Evolutionary conservation across 1,140 invertebrate species (phyloP).

Genomic region (Drosophila malerkotliana): DNA sequence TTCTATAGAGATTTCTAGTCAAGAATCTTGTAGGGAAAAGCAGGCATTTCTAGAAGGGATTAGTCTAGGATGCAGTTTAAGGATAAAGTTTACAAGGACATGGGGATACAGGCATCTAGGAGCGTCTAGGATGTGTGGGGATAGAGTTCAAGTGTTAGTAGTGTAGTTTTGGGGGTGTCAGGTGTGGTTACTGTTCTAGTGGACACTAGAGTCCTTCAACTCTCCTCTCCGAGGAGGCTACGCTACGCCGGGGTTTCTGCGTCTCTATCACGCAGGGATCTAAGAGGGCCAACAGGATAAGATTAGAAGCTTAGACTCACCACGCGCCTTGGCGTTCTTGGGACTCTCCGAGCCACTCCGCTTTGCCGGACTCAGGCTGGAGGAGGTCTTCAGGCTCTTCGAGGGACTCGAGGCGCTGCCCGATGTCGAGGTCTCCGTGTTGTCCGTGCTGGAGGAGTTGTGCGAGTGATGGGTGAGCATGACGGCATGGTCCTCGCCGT

Average conservation of each 20-base stretch:
- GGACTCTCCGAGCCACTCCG: conserved; percentile 91
- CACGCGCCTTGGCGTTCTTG: conserved; percentile 79
- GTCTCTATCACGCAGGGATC: neutral
- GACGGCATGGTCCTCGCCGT: conserved; percentile 90
- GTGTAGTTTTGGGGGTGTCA: neutral
- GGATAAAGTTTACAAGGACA: neutral
- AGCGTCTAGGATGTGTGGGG: neutral
- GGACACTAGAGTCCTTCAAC: too few relatives aligned
- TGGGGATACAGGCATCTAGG: neutral
- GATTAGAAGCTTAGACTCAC: conserved; percentile 43
- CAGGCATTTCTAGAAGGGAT: neutral
- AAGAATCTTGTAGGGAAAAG: neutral
- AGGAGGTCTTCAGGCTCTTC: conserved; percentile 93
- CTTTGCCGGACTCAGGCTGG: conserved; percentile 92
- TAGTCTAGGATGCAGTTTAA: neutral
- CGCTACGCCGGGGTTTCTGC: neutral
- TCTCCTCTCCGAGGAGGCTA: neutral
- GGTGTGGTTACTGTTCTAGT: too few relatives aligned
- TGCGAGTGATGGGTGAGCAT: conserved; percentile 84
- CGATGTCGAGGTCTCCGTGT: conserved; percentile 85
- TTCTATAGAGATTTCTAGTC: neutral
- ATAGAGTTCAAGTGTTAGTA: too few relatives aligned
- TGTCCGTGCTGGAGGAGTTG: conserved; percentile 84
- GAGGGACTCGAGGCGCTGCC: conserved; percentile 91
- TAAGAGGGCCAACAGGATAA: too few relatives aligned